phyloP scores from a whole-genome alignment of 1,140 invertebrate genomes.

The Mamestra configurata region DNA sequence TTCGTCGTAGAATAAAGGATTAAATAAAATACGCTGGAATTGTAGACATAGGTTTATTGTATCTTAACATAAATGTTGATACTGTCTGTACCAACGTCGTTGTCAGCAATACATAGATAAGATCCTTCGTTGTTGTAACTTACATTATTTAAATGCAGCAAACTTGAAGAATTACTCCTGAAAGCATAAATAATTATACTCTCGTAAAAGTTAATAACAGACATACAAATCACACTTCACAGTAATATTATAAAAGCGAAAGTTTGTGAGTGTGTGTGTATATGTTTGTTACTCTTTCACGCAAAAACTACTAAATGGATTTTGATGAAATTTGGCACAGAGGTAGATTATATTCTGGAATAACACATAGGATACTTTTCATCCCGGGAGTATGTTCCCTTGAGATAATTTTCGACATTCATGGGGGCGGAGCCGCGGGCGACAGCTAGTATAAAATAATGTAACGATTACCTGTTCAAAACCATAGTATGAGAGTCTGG shows the following conservation, averaged over 20 bases:
- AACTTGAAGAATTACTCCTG: conserved; percentile 62
- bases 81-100: conserved; percentile 45
- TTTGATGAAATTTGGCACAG: no score
- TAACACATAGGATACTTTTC: no score
- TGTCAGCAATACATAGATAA: conserved; percentile 52
- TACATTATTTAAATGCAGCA: conserved; percentile 62
- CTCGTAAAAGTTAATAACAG: not conserved
- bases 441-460: not conserved
- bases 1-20: no score
- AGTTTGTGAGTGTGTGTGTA: no score
- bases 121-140: conserved; percentile 51
- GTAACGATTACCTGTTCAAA: conserved; percentile 58
- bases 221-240: no score
- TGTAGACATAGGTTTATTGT: conserved; percentile 33
- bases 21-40: not conserved
- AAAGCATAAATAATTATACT: conserved; percentile 23
- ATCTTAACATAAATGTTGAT: conserved; percentile 53
- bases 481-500: conserved; percentile 58
- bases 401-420: no score
- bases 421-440: no score
- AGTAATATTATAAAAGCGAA: no score
- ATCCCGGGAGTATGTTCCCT: no score
- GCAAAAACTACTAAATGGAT: no score
- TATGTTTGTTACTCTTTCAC: no score
- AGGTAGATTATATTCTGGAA: no score